Base-by-base conservation (phyloP, 2,888 invertebrate genomes). In the Ormyrus rosae region DNA sequence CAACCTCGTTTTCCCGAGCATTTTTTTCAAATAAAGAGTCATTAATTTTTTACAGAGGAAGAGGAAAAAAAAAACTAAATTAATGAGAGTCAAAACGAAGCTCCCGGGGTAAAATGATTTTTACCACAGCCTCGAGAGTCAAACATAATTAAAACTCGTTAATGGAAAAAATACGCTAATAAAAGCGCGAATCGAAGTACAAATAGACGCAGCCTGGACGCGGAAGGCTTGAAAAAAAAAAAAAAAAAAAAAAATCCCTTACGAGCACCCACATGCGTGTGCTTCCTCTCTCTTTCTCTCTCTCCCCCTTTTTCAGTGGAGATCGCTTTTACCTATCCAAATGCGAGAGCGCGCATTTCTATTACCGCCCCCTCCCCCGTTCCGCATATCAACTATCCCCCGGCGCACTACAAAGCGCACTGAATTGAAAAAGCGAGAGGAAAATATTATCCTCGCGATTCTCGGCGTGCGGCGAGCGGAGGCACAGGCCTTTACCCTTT, bases 361-460 rank as follows among this genome's bases (percentile, higher is more conserved):
- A 79, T 79, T 79, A 61, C 63, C 67, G 45, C 60, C 46, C 75
- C 50, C 48, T 8, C 46, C 53, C 19, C 19, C 19, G 19, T 19
- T 19, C 7, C 60, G 51, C 60, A 45, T 56, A 79, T 55, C 69
- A 79, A 68, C 56, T 69, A 73, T 73, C 50, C 71, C 13, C 71
- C 13, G 46, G 53, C 19, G 13, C 48, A 72, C 72, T 73, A 79
- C 56, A 68, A 79, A 68, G 72, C 48, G 55, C 53, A 68, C 48
- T 79, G 68, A 79, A 79, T 69, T 73, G 78, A 73, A 79, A 79
- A 77, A 72, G 69, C 67, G 72, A 10, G 61, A 61, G 78, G 61
- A 78, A 76, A 55, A 76, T 78, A 46, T 71, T 75, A 68, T 75
- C 65, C 55, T 78, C 65, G 51, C 69, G 58, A 67, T 50, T 11